A percentile compares a stretch with the other conserved stretches of the same genome.
Evolutionary conservation across 1,140 invertebrate species (phyloP).

Genomic region (Brachionus calyciflorus): DNA sequence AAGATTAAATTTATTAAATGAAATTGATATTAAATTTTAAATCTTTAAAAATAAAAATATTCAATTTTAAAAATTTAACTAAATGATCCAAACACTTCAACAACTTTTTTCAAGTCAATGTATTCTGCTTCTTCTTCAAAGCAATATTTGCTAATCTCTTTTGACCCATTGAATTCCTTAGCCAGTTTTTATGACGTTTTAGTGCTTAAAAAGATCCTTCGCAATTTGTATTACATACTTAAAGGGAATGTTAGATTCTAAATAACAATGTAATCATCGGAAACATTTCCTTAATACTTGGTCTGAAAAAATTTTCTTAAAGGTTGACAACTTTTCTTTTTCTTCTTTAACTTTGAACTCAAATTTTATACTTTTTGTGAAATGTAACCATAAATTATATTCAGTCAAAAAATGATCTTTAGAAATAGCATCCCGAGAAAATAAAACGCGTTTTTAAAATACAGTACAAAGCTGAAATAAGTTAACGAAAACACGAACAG

Average conservation of each 20-base stretch:
- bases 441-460: no score
- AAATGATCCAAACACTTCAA: constrained; percentile 2
- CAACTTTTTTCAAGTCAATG: not conserved
- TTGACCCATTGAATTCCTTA: not conserved
- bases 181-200: not conserved
- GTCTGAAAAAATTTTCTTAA: constrained; percentile 1
- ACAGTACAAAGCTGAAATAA: no score
- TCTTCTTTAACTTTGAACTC: no score
- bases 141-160: not conserved
- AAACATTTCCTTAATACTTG: not conserved
- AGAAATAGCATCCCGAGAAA: no score
- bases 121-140: not conserved
- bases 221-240: not conserved
- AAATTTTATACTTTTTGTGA: no score
- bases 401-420: no score
- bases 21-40: no score
- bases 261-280: not conserved
- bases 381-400: no score
- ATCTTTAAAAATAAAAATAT: no score
- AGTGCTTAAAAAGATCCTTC: not conserved
- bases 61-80: not conserved
- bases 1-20: no score
- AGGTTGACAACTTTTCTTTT: not conserved
- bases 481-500: no score
- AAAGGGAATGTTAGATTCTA: not conserved